Evolutionary conservation across 2,888 invertebrate genomes (phyloP), one percentile per base, ranked within the genome.

Genomic region (Aleiodes alternator): DNA sequence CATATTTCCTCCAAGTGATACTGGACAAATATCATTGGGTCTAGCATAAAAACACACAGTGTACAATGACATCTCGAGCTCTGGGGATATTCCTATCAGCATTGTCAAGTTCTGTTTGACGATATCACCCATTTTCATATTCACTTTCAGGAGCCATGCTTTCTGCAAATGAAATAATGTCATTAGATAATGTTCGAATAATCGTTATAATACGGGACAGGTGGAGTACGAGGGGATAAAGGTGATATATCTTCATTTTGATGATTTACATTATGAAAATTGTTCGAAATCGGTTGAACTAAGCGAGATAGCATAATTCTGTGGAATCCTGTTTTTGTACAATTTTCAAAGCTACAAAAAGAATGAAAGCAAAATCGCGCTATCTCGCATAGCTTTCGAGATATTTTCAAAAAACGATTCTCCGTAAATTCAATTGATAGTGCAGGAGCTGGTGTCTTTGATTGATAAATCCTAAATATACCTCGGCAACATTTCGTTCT

Each of bases 401-500:
- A 23, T 23, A 23, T 23, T 23, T 2, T 23, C 11, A 31, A 31
- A 11, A 9, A 61, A 6, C 8, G 29, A 8, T 61, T 61, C 7
- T 61, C 2, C 23, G n/a, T 11, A 14, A 61, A 29, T 34, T 34
- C 14, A 6, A 38, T 61, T 31, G 4, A 23, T 23, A 23, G 23
- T 23, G 23, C 23, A 23, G 2, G 23, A 23, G 23, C 23, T 23
- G 23, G 2, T 23, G n/a, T 8, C 4, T 43, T 43, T 11, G 7
- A 3, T 11, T 9, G 43, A 43, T 11, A 9, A 16, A 23, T 23
- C 2, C 23, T 9, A 1, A 34, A 90, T 93, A 92, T 90, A 95
- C 95, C 84, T 93, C 92, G 85, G 92, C 93, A 48, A 96, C 87
- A 83, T 94, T 92, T 29, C 93, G 78, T 83, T 93, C 93, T 82